Percentiles rank a stretch among this genome's conserved stretches.
Evolutionary conservation across 2,797 vertebrate species (phyloP).

Genomic region (Petrocephalus schoutedeni): DNA sequence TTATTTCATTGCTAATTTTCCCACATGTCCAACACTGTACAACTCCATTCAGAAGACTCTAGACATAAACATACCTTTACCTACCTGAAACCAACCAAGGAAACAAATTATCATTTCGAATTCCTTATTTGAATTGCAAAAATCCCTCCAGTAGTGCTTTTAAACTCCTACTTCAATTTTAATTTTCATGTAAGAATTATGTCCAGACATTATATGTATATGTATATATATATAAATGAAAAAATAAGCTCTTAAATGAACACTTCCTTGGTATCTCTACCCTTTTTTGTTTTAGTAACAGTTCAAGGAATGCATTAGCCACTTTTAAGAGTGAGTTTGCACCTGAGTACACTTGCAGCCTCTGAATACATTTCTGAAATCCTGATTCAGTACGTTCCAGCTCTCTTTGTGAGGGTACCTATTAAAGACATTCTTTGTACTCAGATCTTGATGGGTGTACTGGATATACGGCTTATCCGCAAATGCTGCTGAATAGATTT

Average conservation of each 20-base stretch:
- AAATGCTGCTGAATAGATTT: background rate
- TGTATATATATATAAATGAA: background rate
- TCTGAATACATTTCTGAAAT: background rate
- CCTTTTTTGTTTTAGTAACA: background rate
- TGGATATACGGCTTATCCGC: background rate
- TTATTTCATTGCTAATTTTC: background rate
- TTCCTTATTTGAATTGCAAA: background rate
- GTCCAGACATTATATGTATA: background rate
- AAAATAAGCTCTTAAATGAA: background rate
- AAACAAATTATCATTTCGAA: background rate
- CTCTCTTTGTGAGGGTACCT: background rate
- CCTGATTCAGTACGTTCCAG: background rate
- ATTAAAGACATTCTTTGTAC: background rate
- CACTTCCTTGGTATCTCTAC: background rate
- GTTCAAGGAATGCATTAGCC: background rate
- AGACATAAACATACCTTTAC: too few relatives aligned
- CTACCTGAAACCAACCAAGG: too few relatives aligned
- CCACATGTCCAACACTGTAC: background rate
- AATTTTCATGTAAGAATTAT: too few relatives aligned
- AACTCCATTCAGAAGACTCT: background rate
- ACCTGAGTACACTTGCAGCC: background rate
- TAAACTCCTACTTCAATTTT: background rate
- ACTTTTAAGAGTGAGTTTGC: background rate
- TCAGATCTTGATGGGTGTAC: background rate
- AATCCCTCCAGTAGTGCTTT: background rate